These are phyloP conservation scores for Drosophila gunungcola DNA, from an alignment of 1,140 invertebrate genomes.

Conservation along the genomic window DNA sequence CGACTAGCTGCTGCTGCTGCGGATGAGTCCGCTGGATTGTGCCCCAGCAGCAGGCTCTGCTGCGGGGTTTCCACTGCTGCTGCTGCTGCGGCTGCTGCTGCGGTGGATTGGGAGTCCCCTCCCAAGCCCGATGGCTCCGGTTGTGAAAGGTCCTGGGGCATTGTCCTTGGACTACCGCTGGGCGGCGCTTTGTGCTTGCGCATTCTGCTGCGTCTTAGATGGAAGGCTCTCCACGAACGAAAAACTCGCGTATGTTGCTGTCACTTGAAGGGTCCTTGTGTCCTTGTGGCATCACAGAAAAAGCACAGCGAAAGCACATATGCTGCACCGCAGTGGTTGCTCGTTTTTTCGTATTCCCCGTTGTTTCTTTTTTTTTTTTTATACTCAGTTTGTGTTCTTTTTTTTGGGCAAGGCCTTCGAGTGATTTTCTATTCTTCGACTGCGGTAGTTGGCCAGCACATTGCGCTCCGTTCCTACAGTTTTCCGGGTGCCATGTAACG, in stretches of 20 bases:
- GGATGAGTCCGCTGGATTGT: conserved; percentile 26
- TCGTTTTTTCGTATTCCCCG: conserved; percentile 7
- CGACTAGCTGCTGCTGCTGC: conserved; percentile 59
- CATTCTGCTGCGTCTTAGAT: conserved; percentile 61
- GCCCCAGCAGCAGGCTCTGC: conserved; percentile 57
- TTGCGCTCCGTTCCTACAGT: conserved; percentile 50
- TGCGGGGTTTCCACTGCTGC: conserved; percentile 35
- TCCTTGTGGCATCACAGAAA: conserved; percentile 76
- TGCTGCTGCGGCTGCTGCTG: conserved; percentile 5
- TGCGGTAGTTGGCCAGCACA: conserved; percentile 64
- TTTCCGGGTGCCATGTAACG: conserved; percentile 15
- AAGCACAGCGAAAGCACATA: conserved; percentile 50
- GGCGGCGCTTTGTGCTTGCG: conserved; percentile 76
- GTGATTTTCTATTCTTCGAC: conserved; percentile 48
- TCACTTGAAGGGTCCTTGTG: conserved; percentile 70
- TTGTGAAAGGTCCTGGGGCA: conserved; percentile 39
- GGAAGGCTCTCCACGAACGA: conserved; percentile 38
- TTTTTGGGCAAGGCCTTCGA: conserved; percentile 32
- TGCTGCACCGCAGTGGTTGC: conserved; percentile 54
- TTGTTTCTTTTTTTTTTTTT: neutral
- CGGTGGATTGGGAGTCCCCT: conserved; percentile 8
- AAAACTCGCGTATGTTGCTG: conserved; percentile 66
- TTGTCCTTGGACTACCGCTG: conserved; percentile 73
- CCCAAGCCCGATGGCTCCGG: conserved; percentile 19
- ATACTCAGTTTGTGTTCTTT: neutral